phyloP scores from a whole-genome alignment of 2,888 invertebrate genomes.

The Andrena praecox region DNA sequence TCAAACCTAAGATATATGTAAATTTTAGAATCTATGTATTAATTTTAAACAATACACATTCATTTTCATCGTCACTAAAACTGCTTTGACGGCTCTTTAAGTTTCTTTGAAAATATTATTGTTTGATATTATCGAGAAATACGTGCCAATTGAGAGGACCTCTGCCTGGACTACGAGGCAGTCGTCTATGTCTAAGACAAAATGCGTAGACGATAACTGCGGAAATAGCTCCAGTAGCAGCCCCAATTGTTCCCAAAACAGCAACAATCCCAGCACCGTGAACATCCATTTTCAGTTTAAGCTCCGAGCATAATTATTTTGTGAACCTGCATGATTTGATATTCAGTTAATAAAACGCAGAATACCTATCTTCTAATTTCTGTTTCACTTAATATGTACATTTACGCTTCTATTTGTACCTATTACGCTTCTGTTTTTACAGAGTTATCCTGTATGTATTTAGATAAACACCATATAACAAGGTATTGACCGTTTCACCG shows the following conservation, averaged over 20 bases:
- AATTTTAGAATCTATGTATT: not conserved
- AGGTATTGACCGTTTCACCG: not conserved
- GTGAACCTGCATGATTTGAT: not conserved
- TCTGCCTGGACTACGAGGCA: conserved; percentile 69
- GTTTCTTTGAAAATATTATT: not conserved
- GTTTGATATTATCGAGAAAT: conserved; percentile 6
- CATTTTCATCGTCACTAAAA: not conserved
- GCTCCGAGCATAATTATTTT: conserved; percentile 22
- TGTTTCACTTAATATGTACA: not conserved
- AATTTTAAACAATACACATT: not conserved
- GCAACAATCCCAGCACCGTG: conserved; percentile 78
- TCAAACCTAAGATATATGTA: conserved; percentile 75
- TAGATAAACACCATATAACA: conserved; percentile 5
- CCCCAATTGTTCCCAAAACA: conserved; percentile 78
- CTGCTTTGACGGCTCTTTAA: not conserved
- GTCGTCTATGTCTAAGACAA: conserved; percentile 76
- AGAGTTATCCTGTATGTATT: conserved; percentile 1
- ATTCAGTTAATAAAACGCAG: not conserved
- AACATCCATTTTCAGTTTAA: conserved; percentile 72
- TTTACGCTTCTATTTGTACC: not conserved
- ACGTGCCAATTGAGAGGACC: conserved; percentile 79
- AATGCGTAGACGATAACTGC: conserved; percentile 79
- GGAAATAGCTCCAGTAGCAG: conserved; percentile 79
- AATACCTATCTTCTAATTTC: conserved; percentile 3
- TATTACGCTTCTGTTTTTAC: not conserved